phyloP scores from a whole-genome alignment of 2,888 invertebrate species.

The Ichneumoninae sp. region DNA sequence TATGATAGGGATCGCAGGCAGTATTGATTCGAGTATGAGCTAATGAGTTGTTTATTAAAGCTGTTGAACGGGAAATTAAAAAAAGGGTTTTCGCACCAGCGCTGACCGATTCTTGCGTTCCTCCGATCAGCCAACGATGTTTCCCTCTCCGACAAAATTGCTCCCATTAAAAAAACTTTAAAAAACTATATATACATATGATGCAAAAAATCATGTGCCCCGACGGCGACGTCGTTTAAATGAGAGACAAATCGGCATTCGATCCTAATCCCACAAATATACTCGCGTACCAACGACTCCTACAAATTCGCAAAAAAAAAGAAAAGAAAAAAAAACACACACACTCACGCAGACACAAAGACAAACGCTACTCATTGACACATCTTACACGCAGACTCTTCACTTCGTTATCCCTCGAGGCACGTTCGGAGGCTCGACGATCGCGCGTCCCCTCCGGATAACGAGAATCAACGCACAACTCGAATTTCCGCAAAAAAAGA shows the following conservation, averaged over 20 bases:
- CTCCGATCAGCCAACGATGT: conserved; percentile 77
- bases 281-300: conserved; percentile 40
- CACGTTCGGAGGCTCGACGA: conserved; percentile 45
- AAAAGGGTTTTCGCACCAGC: conserved; percentile 36
- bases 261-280: conserved; percentile 44
- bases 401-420: conserved; percentile 69
- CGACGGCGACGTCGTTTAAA: conserved; percentile 49
- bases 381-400: conserved; percentile 74
- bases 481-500: not conserved
- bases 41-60: conserved; percentile 46
- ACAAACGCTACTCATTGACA: conserved; percentile 54
- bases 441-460: conserved; percentile 46
- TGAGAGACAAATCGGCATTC: conserved; percentile 33
- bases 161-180: conserved; percentile 4
- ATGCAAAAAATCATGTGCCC: conserved; percentile 29
- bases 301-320: conserved; percentile 11
- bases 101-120: conserved; percentile 72
- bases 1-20: conserved; percentile 50
- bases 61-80: conserved; percentile 28
- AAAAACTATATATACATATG: conserved; percentile 3
- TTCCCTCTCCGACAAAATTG: conserved; percentile 78
- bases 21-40: conserved; percentile 21
- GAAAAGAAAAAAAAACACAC: not conserved
- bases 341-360: conserved; percentile 55
- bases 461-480: conserved; percentile 39